phyloP scores from a whole-genome alignment of 2,797 vertebrate species.

The Darevskia nairensis region DNA sequence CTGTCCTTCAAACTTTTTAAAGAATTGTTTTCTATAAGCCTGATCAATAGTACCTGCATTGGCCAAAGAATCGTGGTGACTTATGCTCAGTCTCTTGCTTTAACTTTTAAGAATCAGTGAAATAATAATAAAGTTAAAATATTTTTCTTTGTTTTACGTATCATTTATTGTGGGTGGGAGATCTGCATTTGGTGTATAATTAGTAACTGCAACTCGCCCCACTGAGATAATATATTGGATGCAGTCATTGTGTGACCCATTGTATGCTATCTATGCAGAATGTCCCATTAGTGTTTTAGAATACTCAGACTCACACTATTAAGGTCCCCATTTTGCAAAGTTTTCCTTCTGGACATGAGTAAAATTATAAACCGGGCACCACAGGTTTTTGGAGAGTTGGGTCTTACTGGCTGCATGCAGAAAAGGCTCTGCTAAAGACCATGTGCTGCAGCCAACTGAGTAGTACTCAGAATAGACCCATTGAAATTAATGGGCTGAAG shows the following conservation, averaged over 20 bases:
- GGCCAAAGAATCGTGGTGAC: neutral
- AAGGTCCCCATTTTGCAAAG: neutral
- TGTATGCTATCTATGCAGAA: neutral
- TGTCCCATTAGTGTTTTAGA: no score
- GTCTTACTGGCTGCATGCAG: neutral
- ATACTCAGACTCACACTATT: neutral
- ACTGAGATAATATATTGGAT: neutral
- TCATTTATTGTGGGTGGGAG: neutral
- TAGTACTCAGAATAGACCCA: no score
- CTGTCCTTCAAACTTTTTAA: neutral
- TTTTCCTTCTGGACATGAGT: neutral
- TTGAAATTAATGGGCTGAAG: no score
- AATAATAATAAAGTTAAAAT: neutral
- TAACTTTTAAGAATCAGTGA: neutral
- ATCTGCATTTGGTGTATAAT: neutral
- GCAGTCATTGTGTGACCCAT: neutral
- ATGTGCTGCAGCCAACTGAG: no score
- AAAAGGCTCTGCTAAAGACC: neutral
- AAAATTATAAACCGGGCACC: neutral
- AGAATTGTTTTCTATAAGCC: neutral
- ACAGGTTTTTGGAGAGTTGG: neutral
- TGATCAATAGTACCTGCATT: neutral
- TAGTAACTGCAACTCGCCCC: no score
- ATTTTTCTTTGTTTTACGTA: neutral
- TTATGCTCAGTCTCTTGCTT: neutral